Evolutionary conservation across 2,888 invertebrate genomes (phyloP).

Genomic region (Pogonocherus hispidulus): DNA sequence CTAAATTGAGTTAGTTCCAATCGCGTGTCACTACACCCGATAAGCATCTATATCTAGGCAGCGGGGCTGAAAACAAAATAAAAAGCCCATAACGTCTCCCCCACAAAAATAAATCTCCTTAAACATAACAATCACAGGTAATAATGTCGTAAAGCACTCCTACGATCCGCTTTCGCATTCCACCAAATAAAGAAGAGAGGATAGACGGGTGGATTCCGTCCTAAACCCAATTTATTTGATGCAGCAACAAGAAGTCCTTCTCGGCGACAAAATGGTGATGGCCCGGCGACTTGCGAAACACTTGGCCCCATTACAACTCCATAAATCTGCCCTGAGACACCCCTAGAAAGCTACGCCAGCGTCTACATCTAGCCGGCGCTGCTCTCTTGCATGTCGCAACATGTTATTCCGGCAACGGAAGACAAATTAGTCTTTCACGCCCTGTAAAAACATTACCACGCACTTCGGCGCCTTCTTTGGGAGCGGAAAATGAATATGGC

Average conservation of each 20-base stretch:
- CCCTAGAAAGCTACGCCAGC: constrained; percentile 59
- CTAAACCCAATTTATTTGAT: constrained; percentile 69
- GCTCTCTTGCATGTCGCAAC: constrained; percentile 61
- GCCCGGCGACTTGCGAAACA: constrained; percentile 75
- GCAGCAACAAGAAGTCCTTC: constrained; percentile 66
- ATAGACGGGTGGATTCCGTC: constrained; percentile 40
- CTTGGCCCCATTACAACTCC: constrained; percentile 75
- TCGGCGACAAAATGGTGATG: constrained; percentile 73
- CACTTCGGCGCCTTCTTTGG: constrained; percentile 42
- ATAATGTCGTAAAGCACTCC: constrained; percentile 67
- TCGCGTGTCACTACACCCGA: constrained; percentile 42
- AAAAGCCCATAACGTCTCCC: constrained; percentile 55
- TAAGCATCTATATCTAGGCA: constrained; percentile 49
- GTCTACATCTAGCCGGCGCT: constrained; percentile 59
- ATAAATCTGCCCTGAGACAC: constrained; percentile 71
- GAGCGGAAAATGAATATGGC: constrained; percentile 33
- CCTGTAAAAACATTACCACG: constrained; percentile 38
- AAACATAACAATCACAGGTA: constrained; percentile 69
- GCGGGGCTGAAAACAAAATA: constrained; percentile 51
- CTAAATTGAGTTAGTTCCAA: constrained; percentile 30
- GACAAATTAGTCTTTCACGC: constrained; percentile 61
- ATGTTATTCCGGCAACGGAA: constrained; percentile 60
- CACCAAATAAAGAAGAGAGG: constrained; percentile 58
- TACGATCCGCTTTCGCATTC: constrained; percentile 59
- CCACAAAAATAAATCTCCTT: constrained; percentile 62